Conservation (phyloP, 2,797 vertebrate species). For the Pseudomugil gertrudae region DNA sequence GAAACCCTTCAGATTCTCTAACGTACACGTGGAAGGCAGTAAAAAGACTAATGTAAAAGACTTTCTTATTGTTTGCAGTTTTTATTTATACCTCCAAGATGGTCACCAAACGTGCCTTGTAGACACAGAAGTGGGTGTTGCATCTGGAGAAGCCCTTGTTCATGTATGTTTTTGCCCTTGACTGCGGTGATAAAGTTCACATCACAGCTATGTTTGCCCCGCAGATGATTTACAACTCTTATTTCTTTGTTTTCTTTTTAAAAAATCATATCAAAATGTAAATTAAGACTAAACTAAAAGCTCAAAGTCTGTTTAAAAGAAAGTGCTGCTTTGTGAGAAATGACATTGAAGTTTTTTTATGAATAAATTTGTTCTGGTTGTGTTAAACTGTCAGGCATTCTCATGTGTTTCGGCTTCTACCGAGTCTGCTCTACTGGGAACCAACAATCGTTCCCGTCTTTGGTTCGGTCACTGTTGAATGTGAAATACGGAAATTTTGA, state of each 20-base stretch:
- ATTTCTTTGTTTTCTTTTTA: slow-evolving; percentile 18
- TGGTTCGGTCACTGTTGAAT: slow-evolving; percentile 72
- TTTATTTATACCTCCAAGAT: slow-evolving; percentile 82
- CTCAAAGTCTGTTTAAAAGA: slow-evolving; percentile 38
- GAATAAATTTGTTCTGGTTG: slow-evolving; percentile 61
- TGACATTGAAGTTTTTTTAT: slow-evolving; percentile 58
- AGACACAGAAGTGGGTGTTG: slow-evolving; percentile 76
- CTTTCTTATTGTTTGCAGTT: slow-evolving; percentile 59
- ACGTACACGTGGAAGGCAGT: slow-evolving; percentile 72
- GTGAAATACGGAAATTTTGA: slow-evolving; percentile 73
- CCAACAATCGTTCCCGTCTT: slow-evolving; percentile 46
- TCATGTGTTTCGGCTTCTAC: slow-evolving; percentile 44
- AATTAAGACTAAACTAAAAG: slow-evolving; percentile 42
- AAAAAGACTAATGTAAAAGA: slow-evolving; percentile 70
- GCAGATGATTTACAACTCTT: slow-evolving; percentile 27
- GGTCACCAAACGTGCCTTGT: slow-evolving; percentile 81
- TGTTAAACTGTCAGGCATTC: slow-evolving; percentile 66
- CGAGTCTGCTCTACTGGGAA: slow-evolving; percentile 58
- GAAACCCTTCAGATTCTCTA: slow-evolving; percentile 48
- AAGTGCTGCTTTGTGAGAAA: slow-evolving; percentile 71
- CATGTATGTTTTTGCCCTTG: slow-evolving; percentile 45
- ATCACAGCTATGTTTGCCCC: slow-evolving; percentile 40
- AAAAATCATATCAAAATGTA: slow-evolving; percentile 54
- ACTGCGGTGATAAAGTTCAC: slow-evolving; percentile 46
- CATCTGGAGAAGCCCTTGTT: slow-evolving; percentile 74